Evolutionary conservation across 2,888 invertebrate genomes (phyloP).

Genomic region (Argynnis bischoffii): DNA sequence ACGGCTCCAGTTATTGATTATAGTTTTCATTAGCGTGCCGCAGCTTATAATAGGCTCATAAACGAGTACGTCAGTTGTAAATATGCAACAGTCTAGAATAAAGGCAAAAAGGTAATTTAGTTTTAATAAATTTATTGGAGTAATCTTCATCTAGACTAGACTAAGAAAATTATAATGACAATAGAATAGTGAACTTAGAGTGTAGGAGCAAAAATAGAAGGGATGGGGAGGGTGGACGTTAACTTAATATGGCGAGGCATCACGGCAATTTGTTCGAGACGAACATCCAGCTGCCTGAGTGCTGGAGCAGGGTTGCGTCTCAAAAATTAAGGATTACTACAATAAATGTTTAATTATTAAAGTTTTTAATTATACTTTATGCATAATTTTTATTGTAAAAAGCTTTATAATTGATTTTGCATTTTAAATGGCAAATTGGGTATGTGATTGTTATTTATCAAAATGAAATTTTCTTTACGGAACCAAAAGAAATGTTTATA

Average conservation of each 20-base stretch:
- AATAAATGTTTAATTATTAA: constrained; percentile 14
- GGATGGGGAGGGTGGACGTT: constrained; percentile 56
- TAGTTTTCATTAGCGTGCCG: constrained; percentile 34
- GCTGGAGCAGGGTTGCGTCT: constrained; percentile 62
- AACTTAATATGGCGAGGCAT: constrained; percentile 79
- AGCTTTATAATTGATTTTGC: too few relatives aligned
- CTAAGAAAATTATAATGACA: constrained; percentile 61
- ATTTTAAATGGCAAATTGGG: too few relatives aligned
- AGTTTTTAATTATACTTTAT: constrained; percentile 25
- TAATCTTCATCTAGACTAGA: constrained; percentile 46
- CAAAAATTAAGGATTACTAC: constrained; percentile 38
- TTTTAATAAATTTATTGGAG: constrained; percentile 46
- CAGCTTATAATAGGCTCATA: constrained; percentile 2
- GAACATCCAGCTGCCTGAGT: constrained; percentile 69
- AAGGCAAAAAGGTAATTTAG: constrained; percentile 38
- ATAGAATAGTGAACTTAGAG: constrained; percentile 57
- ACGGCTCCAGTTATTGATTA: constrained; percentile 61
- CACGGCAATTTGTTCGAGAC: constrained; percentile 79
- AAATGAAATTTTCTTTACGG: too few relatives aligned
- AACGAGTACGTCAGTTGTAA: constrained; percentile 9
- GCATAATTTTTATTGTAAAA: too few relatives aligned
- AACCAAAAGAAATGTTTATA: too few relatives aligned
- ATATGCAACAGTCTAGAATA: constrained; percentile 24
- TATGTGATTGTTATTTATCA: too few relatives aligned
- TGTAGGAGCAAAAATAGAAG: constrained; percentile 40